A percentile compares a stretch with the other conserved stretches of the same genome.
These are phyloP conservation scores for Apotomis capreana DNA, from an alignment of 2,888 invertebrate genomes.

Conservation along the genomic window DNA sequence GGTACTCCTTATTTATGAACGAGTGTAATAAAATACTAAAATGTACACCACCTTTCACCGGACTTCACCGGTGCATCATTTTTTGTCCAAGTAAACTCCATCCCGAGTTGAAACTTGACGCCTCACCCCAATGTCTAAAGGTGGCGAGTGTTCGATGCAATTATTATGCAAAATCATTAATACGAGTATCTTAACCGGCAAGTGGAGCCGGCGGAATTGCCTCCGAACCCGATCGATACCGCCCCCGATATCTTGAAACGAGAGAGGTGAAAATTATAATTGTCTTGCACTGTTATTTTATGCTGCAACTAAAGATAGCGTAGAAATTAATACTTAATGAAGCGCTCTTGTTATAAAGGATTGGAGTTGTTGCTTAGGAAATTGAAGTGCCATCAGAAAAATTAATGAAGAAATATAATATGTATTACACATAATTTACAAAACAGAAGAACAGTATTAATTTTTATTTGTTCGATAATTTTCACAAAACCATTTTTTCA, in stretches of 20 bases:
- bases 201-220: conserved; percentile 52
- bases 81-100: conserved; percentile 1
- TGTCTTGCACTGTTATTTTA: conserved; percentile 31
- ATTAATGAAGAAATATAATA: no score
- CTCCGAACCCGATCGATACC: conserved; percentile 55
- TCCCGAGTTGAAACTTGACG: conserved; percentile 24
- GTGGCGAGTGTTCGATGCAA: conserved; percentile 58
- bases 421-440: no score
- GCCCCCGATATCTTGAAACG: conserved; percentile 48
- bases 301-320: conserved; percentile 12
- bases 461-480: no score
- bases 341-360: neutral
- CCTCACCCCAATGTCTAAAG: conserved; percentile 38
- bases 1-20: no score
- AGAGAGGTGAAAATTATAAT: conserved; percentile 41
- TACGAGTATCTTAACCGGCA: conserved; percentile 63
- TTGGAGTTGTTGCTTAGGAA: neutral
- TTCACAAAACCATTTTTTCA: no score
- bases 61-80: neutral
- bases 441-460: no score
- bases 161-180: conserved; percentile 78
- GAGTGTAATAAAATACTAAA: neutral
- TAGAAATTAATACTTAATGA: neutral
- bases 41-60: neutral
- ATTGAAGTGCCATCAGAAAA: neutral